Evolutionary conservation across 2,888 invertebrate genomes (phyloP).

Genomic region (Bibio marci): DNA sequence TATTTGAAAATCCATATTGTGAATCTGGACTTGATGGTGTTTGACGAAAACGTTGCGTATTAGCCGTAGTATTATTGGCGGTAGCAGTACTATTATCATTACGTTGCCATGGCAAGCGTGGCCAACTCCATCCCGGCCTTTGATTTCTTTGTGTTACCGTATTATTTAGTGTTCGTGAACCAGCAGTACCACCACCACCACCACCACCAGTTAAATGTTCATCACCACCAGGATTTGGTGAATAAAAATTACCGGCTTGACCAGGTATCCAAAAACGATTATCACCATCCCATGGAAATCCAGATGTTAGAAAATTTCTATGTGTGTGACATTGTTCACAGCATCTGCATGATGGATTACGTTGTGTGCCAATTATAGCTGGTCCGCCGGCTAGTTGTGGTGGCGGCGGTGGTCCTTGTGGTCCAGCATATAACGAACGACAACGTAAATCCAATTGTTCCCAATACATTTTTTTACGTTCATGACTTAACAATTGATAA

Average conservation of each 20-base stretch:
- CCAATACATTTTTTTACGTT: conserved; percentile 91
- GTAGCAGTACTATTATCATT: too few species aligned
- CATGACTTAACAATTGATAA: conserved; percentile 43
- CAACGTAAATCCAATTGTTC: conserved; percentile 75
- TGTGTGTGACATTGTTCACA: conserved; percentile 46
- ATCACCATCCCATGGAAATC: conserved; percentile 39
- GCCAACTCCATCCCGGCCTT: conserved; percentile 45
- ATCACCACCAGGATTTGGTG: conserved; percentile 60
- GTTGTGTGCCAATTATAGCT: conserved; percentile 27
- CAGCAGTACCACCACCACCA: too few species aligned
- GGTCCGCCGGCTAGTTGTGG: conserved; percentile 18
- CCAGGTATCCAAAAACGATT: conserved; percentile 34
- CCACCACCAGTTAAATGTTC: conserved; percentile 10
- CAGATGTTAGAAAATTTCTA: conserved; percentile 36
- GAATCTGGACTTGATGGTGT: conserved; percentile 59
- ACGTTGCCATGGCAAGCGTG: conserved; percentile 53
- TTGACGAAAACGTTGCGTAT: conserved; percentile 35
- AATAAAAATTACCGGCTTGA: conserved; percentile 62
- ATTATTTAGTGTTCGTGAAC: conserved; percentile 6
- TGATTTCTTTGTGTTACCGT: conserved; percentile 12
- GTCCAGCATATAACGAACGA: conserved; percentile 49
- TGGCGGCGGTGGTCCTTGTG: conserved; percentile 21
- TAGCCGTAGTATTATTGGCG: too few species aligned
- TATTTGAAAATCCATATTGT: conserved; percentile 56
- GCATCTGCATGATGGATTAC: conserved; percentile 39